A percentile compares a stretch with the other conserved stretches of the same genome.
Evolutionary conservation across 2,888 invertebrate species (phyloP).

Genomic region (Strigamia crassipes): DNA sequence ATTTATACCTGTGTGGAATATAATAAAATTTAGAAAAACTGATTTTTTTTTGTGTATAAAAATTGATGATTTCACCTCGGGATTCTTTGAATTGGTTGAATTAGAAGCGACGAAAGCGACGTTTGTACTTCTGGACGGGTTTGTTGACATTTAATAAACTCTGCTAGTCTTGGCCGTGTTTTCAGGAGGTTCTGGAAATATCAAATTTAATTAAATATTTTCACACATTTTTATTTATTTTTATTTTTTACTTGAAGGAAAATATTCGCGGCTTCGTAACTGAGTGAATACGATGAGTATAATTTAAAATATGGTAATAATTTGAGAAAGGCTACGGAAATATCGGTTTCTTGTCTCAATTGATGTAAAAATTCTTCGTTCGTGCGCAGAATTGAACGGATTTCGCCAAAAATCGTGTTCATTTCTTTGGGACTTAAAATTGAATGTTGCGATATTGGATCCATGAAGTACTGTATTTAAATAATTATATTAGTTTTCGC

Average conservation of each 20-base stretch:
- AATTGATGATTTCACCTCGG: slow-evolving; percentile 61
- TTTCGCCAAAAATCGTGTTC: slow-evolving; percentile 57
- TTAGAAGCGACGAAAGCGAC: slow-evolving; percentile 73
- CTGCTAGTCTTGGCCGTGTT: slow-evolving; percentile 59
- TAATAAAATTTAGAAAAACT: not conserved
- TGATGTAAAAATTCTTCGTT: slow-evolving; percentile 58
- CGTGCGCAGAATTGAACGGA: slow-evolving; percentile 60
- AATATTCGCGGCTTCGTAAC: slow-evolving; percentile 68
- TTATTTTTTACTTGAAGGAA: not conserved
- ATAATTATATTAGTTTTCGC: too few relatives aligned
- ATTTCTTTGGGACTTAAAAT: slow-evolving; percentile 56
- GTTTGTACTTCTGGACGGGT: slow-evolving; percentile 71
- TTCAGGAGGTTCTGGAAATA: not conserved
- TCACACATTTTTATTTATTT: not conserved
- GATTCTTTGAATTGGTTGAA: slow-evolving; percentile 77
- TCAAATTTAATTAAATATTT: not conserved
- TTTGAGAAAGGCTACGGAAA: slow-evolving; percentile 70
- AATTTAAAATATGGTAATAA: slow-evolving; percentile 77
- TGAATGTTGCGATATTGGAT: slow-evolving; percentile 56
- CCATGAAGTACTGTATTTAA: slow-evolving; percentile 56
- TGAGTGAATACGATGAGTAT: slow-evolving; percentile 77
- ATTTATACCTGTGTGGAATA: slow-evolving; percentile 66
- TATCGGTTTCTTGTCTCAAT: slow-evolving; percentile 59
- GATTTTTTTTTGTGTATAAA: not conserved
- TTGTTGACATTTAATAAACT: slow-evolving; percentile 69